Evolutionary conservation across 2,113 vertebrate species (phyloP), one percentile per base, ranked within the genome.

Genomic region (Pachypanchax playfairii): DNA sequence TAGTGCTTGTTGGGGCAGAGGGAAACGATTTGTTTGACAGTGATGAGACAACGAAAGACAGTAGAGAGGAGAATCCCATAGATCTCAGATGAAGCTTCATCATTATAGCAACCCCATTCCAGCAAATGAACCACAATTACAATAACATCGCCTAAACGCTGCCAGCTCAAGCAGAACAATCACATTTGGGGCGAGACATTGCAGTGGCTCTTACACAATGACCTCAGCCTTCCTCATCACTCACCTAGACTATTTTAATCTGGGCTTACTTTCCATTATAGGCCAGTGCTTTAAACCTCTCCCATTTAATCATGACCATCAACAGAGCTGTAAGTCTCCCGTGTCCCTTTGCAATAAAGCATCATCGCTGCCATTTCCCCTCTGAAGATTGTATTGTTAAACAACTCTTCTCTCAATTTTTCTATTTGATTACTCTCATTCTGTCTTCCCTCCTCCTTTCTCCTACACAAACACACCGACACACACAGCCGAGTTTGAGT

Each of bases 121-220:
- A 67, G 80, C 83, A 91, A 89, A 90, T 85, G 82, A 91, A 83
- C 71, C 44, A 46, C 82, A 82, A 88, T 88, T 89, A 91, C 78
- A 73, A 82, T 65, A 85, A 64, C 51, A 44, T 79, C 55, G 62
- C 52, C 70, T 83, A 85, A 89, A 87, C 51, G 70, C 49, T 66
- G 87, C 84, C 85, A 86, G 72, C 75, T 89, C 83, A 44, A 80
- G 87, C 88, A 83, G 84, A 91, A 90, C 88, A 87, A 89, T 91
- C 89, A 79, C 83, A 90, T 89, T 89, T 81, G 68, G 79, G 80
- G 71, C 54, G 65, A 83, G 67, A 71, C 84, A 71, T 72, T 14
- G 65, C 73, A 18, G 65, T 44, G 70, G 61, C 68, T 80, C 79
- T 82, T 53, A 71, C 73, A 46, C 56, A 61, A 44, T 75, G 80